A percentile compares a stretch with the other conserved stretches of the same genome.
Evolutionary conservation across 2,888 invertebrate species (phyloP).

Genomic region (Geotrupes spiniger): DNA sequence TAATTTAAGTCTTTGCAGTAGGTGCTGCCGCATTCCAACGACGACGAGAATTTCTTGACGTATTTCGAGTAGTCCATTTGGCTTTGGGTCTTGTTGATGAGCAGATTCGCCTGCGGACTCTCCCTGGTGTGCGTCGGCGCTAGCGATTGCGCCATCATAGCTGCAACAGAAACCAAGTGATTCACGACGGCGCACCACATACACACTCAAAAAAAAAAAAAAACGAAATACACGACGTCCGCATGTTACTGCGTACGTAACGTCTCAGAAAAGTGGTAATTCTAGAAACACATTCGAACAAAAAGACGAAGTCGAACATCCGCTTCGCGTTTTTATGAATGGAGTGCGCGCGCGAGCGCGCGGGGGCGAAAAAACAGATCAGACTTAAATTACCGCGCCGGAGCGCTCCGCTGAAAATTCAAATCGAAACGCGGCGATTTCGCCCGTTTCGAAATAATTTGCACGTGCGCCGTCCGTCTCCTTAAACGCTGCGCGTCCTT

Average conservation of each 20-base stretch:
- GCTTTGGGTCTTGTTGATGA: slow-evolving; percentile 61
- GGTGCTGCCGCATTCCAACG: slow-evolving; percentile 77
- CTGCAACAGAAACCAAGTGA: slow-evolving; percentile 42
- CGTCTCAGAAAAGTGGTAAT: slow-evolving; percentile 14
- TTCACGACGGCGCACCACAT: no score
- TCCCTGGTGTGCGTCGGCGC: slow-evolving; percentile 47
- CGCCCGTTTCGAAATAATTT: no score
- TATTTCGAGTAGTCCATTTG: slow-evolving; percentile 85
- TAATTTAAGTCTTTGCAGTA: slow-evolving; percentile 88
- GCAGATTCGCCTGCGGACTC: slow-evolving; percentile 54
- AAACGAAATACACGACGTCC: background rate
- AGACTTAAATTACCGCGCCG: no score
- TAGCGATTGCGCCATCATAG: slow-evolving; percentile 55
- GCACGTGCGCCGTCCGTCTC: no score
- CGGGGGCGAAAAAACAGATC: no score
- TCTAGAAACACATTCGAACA: slow-evolving; percentile 23
- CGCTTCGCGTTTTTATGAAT: slow-evolving; percentile 21
- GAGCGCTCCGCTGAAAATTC: no score
- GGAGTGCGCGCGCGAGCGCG: no score
- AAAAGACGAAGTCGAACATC: slow-evolving; percentile 26
- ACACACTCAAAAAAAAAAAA: slow-evolving; percentile 8
- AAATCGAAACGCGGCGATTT: no score
- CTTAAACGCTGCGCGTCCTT: no score
- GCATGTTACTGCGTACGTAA: background rate
- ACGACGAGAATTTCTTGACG: slow-evolving; percentile 79